Evolutionary conservation across 2,113 vertebrate species (phyloP).

Genomic region (Dasyurus viverrinus): DNA sequence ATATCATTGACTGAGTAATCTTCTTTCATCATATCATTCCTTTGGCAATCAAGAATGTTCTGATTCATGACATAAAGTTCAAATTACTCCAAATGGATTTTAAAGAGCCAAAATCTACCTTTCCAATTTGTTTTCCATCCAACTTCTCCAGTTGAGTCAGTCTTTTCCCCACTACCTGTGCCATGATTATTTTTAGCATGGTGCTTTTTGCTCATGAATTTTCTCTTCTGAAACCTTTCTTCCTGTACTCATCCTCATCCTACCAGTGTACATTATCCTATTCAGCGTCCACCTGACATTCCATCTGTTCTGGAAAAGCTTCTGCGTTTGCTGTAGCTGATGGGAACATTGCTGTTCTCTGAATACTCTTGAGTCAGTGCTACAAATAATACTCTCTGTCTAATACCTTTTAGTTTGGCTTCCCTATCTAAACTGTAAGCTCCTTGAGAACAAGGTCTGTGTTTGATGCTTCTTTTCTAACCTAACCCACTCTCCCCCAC

Average conservation of each 20-base stretch:
- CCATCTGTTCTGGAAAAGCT: neutral
- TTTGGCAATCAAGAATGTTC: neutral
- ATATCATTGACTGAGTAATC: neutral
- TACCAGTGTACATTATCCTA: neutral
- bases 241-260: neutral
- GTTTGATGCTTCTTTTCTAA: slow-evolving; percentile 16
- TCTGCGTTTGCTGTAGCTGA: neutral
- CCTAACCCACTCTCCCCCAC: neutral
- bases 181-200: neutral
- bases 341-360: neutral
- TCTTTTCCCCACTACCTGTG: neutral
- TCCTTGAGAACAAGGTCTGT: slow-evolving; percentile 45
- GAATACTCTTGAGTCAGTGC: neutral
- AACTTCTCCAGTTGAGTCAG: neutral
- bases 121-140: neutral
- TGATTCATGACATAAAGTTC: neutral
- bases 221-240: neutral
- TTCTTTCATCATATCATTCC: neutral
- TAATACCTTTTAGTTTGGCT: slow-evolving; percentile 69
- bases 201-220: neutral
- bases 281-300: neutral
- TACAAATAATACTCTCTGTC: slow-evolving; percentile 40
- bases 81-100: neutral
- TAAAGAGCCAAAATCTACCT: neutral
- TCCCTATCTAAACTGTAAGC: slow-evolving; percentile 49